Percentiles rank a stretch among this genome's conserved stretches.
These are phyloP conservation scores for Parnassius glacialis DNA, from an alignment of 2,888 invertebrate genomes.

Conservation along the genomic window DNA sequence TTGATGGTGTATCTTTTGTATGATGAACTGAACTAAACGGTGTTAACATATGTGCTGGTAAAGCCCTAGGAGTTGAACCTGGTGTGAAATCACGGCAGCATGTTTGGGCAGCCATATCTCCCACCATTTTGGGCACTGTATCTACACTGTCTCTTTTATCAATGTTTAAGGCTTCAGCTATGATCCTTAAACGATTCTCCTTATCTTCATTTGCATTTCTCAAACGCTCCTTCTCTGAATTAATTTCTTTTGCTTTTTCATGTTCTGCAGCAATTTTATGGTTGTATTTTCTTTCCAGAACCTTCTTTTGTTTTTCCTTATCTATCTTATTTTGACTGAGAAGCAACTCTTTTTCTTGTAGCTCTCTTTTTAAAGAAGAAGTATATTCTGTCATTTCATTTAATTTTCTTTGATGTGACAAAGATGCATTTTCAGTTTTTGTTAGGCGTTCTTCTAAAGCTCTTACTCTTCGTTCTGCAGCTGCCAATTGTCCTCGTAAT, in stretches of 20 bases:
- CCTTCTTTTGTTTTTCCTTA: slow-evolving; percentile 83
- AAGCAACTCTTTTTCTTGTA: slow-evolving; percentile 83
- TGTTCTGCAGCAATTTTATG: slow-evolving; percentile 86
- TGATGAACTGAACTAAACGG: slow-evolving; percentile 61
- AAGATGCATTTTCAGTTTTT: slow-evolving; percentile 83
- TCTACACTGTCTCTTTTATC: slow-evolving; percentile 53
- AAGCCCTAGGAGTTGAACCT: slow-evolving; percentile 67
- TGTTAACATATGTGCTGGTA: slow-evolving; percentile 68
- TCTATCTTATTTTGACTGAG: slow-evolving; percentile 84
- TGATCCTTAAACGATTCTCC: slow-evolving; percentile 69
- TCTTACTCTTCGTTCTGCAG: slow-evolving; percentile 84
- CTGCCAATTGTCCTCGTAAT: slow-evolving; percentile 83
- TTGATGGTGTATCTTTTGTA: slow-evolving; percentile 53
- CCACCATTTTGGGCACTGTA: slow-evolving; percentile 40
- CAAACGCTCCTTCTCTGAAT: slow-evolving; percentile 59
- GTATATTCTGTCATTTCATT: slow-evolving; percentile 84
- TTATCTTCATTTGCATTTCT: slow-evolving; percentile 66
- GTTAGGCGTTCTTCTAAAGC: slow-evolving; percentile 85
- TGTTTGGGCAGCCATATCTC: slow-evolving; percentile 64
- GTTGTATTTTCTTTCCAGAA: slow-evolving; percentile 80
- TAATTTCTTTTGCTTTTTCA: slow-evolving; percentile 87
- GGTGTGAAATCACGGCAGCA: slow-evolving; percentile 63
- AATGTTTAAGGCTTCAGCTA: slow-evolving; percentile 59
- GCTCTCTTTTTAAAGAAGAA: slow-evolving; percentile 80
- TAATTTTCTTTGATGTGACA: slow-evolving; percentile 82